These are phyloP conservation scores for Apotomis capreana DNA, from an alignment of 2,888 invertebrate species.

Conservation along the genomic window DNA sequence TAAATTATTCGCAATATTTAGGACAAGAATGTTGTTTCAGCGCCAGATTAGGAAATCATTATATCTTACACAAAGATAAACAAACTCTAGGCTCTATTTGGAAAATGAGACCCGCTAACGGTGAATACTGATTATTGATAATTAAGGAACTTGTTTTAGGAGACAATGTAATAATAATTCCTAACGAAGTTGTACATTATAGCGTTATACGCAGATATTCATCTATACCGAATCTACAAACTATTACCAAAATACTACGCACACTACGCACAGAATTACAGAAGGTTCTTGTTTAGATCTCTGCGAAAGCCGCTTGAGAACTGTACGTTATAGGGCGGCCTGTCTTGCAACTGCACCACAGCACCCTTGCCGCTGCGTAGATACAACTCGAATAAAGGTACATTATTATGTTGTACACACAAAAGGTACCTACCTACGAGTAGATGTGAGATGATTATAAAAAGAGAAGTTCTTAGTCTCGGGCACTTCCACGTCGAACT, in stretches of 20 bases:
- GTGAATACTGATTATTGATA: constrained; percentile 28
- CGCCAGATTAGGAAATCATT: constrained; percentile 77
- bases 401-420: too few species aligned
- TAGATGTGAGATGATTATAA: too few species aligned
- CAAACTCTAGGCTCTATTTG: constrained; percentile 58
- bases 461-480: too few species aligned
- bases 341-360: too few species aligned
- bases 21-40: constrained; percentile 69
- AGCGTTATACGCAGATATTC: background rate
- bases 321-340: too few species aligned
- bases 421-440: too few species aligned
- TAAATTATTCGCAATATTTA: constrained; percentile 56
- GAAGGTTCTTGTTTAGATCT: background rate
- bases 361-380: too few species aligned
- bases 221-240: background rate
- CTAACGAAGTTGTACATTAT: background rate
- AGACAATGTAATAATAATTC: constrained; percentile 8
- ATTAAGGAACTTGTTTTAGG: constrained; percentile 21
- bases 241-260: background rate
- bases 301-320: too few species aligned
- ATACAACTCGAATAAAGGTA: too few species aligned
- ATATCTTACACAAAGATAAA: constrained; percentile 71
- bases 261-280: background rate
- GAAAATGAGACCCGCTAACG: constrained; percentile 46
- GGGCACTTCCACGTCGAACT: too few species aligned